Conservation (phyloP, 2,888 invertebrate genomes). For the Lissocephala sabroskyi region DNA sequence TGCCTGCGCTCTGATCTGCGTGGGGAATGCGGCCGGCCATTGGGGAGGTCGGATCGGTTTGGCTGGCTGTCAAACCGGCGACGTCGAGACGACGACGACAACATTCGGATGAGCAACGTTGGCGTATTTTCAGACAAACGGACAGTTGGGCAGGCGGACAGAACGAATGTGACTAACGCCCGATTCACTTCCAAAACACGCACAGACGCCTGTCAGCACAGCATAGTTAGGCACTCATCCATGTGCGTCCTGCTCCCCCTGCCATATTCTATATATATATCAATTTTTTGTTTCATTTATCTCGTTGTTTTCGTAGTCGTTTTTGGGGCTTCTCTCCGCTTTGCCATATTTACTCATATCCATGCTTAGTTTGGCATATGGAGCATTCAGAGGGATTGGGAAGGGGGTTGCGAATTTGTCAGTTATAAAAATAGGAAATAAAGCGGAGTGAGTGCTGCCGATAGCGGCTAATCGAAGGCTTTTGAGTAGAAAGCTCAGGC, state of each 20-base stretch:
- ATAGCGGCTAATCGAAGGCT: no score
- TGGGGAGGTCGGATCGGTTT: no score
- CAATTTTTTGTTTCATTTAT: conserved; percentile 3
- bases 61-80: no score
- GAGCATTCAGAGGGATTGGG: no score
- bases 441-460: no score
- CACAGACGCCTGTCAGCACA: conserved; percentile 25
- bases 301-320: not conserved
- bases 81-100: not conserved
- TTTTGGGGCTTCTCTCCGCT: conserved; percentile 1
- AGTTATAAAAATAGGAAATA: conserved; percentile 33
- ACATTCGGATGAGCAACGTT: not conserved
- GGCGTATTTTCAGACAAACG: no score
- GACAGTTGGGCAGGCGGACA: no score
- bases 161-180: conserved; percentile 25
- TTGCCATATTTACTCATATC: conserved; percentile 33
- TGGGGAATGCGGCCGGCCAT: no score
- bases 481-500: no score
- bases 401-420: conserved; percentile 25
- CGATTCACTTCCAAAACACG: conserved; percentile 30
- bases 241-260: not conserved
- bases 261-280: no score
- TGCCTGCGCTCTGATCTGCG: no score
- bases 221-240: conserved; percentile 18
- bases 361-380: conserved; percentile 36